Evolutionary conservation across 2,797 vertebrate genomes (phyloP).

Genomic region (Amblyraja radiata): DNA sequence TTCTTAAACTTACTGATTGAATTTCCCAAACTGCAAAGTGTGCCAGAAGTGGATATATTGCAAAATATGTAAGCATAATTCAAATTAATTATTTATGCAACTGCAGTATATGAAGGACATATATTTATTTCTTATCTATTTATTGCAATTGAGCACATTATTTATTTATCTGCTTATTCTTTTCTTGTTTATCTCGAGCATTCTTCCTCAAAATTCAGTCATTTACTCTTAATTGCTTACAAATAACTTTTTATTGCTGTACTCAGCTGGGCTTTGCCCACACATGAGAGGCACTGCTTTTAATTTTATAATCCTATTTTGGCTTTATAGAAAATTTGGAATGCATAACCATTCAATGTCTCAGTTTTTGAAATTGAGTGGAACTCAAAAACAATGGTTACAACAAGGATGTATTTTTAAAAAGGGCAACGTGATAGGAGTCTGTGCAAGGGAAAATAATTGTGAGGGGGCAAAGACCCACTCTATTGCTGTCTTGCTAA

Average conservation of each 20-base stretch:
- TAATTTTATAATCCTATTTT: not conserved
- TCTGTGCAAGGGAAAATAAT: not conserved
- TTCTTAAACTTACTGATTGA: not conserved
- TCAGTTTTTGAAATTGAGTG: too few species aligned
- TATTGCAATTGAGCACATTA: conserved; percentile 17
- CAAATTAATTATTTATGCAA: conserved; percentile 1
- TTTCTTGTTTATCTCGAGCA: not conserved
- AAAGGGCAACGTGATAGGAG: too few species aligned
- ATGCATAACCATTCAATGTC: not conserved
- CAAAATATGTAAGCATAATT: conserved; percentile 1
- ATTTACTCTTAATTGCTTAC: not conserved
- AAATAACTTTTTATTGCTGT: not conserved
- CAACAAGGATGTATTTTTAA: not conserved
- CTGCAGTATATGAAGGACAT: not conserved
- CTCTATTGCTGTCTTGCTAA: too few species aligned
- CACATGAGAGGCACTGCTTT: not conserved
- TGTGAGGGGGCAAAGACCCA: not conserved
- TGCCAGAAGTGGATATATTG: conserved; percentile 1
- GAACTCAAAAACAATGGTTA: not conserved
- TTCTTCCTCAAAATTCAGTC: not conserved
- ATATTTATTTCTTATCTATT: conserved; percentile 18
- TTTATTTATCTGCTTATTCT: conserved; percentile 18
- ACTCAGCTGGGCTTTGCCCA: not conserved
- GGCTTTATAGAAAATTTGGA: not conserved
- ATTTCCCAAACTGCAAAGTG: not conserved